These are phyloP conservation scores for Akabosia matsudoensis DNA, from an alignment of 1,140 invertebrate species.

Conservation along the genomic window DNA sequence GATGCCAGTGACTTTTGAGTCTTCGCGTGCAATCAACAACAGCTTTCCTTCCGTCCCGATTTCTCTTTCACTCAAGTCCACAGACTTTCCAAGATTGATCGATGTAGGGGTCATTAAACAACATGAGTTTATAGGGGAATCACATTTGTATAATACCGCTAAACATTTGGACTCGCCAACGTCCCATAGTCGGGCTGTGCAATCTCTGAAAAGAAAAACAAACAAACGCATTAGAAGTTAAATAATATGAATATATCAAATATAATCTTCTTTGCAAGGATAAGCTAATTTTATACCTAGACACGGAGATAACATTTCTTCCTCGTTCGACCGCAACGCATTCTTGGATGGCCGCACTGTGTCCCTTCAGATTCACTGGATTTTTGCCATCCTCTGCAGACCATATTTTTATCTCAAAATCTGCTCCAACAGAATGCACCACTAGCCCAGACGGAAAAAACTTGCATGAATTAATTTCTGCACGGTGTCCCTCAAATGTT, in stretches of 20 bases:
- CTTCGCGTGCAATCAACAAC: conserved; percentile 63
- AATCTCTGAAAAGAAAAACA: conserved; percentile 56
- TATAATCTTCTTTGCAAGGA: conserved; percentile 22
- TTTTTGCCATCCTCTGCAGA: conserved; percentile 65
- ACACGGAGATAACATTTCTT: conserved; percentile 67
- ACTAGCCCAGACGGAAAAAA: conserved; percentile 66
- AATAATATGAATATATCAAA: not conserved
- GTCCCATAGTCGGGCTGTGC: conserved; percentile 67
- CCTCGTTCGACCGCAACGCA: conserved; percentile 67
- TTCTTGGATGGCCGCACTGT: conserved; percentile 64
- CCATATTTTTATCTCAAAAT: conserved; percentile 69
- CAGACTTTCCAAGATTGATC: conserved; percentile 50
- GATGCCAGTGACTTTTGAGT: conserved; percentile 58
- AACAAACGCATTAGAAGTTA: conserved; percentile 5
- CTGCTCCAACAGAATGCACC: conserved; percentile 56
- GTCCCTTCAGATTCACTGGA: conserved; percentile 65
- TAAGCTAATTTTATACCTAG: conserved; percentile 56
- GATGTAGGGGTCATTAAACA: conserved; percentile 47
- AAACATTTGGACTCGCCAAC: conserved; percentile 62
- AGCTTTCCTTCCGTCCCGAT: conserved; percentile 65
- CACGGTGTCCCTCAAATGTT: conserved; percentile 63
- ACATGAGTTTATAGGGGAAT: conserved; percentile 56
- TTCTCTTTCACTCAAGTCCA: conserved; percentile 55
- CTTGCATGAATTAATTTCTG: conserved; percentile 65
- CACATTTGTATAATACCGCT: conserved; percentile 54